Conservation (phyloP, 1,140 invertebrate species). For the Sycophila sp. region DNA sequence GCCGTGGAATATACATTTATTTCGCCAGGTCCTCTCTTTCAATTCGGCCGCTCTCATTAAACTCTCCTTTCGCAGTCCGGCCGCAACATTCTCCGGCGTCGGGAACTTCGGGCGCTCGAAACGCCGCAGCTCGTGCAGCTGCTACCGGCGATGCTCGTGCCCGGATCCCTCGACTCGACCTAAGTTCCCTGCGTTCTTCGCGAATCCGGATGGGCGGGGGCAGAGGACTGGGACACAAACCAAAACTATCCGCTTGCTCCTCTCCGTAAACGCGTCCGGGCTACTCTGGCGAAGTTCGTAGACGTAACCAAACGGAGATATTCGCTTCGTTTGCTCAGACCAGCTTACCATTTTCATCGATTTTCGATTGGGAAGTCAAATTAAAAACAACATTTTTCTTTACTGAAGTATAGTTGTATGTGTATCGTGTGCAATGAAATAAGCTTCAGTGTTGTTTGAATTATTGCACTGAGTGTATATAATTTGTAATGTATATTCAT, state of each 20-base stretch:
- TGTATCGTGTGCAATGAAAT: no score
- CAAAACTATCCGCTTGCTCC: background rate
- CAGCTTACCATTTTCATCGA: no score
- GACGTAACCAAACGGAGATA: background rate
- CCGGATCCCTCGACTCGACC: background rate
- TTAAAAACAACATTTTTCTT: background rate
- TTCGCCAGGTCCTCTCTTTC: no score
- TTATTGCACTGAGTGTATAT: no score
- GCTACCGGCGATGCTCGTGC: no score
- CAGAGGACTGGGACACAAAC: background rate
- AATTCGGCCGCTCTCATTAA: background rate
- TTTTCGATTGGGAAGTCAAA: no score
- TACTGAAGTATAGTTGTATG: no score
- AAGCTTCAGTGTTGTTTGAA: no score
- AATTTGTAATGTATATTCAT: no score
- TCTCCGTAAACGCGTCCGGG: background rate
- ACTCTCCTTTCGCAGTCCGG: background rate
- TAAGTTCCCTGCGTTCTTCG: background rate
- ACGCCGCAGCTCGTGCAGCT: background rate
- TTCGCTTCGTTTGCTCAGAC: no score
- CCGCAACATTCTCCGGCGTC: background rate
- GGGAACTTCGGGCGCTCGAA: background rate
- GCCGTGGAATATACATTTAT: no score
- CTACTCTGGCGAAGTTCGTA: background rate
- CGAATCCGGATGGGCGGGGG: background rate